These are phyloP conservation scores for Caenorhabditis afra DNA, from an alignment of 2,888 invertebrate species.

Conservation along the genomic window DNA sequence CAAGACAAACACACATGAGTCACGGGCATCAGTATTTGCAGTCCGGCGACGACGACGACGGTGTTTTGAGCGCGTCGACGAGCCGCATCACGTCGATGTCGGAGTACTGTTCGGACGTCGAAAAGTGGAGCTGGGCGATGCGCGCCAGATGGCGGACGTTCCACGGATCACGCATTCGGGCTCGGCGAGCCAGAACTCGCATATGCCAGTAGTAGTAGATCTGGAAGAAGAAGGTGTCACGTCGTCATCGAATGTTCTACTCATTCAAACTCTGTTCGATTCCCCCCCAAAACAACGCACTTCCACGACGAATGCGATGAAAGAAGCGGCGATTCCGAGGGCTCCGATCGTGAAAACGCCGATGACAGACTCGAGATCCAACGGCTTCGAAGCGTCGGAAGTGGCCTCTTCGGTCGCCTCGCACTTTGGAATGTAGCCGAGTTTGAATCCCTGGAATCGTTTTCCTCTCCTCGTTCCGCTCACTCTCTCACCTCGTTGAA, in stretches of 20 bases:
- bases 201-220: slow-evolving; percentile 64
- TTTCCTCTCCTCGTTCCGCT: not conserved
- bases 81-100: slow-evolving; percentile 58
- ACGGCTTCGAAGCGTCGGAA: slow-evolving; percentile 45
- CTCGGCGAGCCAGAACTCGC: slow-evolving; percentile 40
- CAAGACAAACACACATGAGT: slow-evolving; percentile 41
- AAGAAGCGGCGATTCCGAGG: slow-evolving; percentile 52
- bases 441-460: slow-evolving; percentile 54
- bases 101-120: slow-evolving; percentile 53
- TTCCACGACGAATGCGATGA: slow-evolving; percentile 56
- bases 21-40: slow-evolving; percentile 8
- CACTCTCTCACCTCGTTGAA: slow-evolving; percentile 39
- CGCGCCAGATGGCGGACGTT: slow-evolving; percentile 50
- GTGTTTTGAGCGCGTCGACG: slow-evolving; percentile 38
- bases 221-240: slow-evolving; percentile 14
- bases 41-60: slow-evolving; percentile 22
- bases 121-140: slow-evolving; percentile 61
- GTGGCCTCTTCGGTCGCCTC: slow-evolving; percentile 27
- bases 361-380: slow-evolving; percentile 62
- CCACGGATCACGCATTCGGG: slow-evolving; percentile 51
- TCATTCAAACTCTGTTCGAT: too few species aligned
- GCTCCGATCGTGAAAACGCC: slow-evolving; percentile 66
- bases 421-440: slow-evolving; percentile 62
- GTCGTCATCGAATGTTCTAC: too few species aligned
- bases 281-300: too few species aligned